A percentile compares a stretch with the other conserved stretches of the same genome.
Conservation (phyloP, 2,888 invertebrate genomes). For the Panopea generosa region DNA sequence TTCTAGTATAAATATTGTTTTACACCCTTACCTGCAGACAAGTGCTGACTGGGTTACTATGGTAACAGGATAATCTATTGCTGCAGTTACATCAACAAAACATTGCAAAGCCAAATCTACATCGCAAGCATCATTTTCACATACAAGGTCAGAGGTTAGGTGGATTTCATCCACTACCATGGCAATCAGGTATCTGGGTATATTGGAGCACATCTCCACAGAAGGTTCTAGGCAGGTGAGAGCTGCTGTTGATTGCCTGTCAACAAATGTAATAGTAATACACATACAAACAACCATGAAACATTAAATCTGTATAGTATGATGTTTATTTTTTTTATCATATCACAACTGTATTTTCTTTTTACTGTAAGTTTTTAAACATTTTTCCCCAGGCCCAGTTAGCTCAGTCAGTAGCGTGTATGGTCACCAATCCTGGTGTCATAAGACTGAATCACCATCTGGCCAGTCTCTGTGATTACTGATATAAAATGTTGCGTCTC, state of each 20-base stretch:
- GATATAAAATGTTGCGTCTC: too few species aligned
- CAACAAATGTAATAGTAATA: slow-evolving; percentile 4
- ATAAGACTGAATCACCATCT: too few species aligned
- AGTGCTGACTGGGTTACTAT: slow-evolving; percentile 36
- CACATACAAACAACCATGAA: too few species aligned
- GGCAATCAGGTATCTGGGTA: slow-evolving; percentile 43
- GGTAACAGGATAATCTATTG: slow-evolving; percentile 33
- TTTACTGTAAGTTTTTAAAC: too few species aligned
- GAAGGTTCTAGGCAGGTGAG: slow-evolving; percentile 26
- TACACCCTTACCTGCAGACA: slow-evolving; percentile 46
- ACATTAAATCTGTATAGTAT: too few species aligned
- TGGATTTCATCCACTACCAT: slow-evolving; percentile 42
- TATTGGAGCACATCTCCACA: slow-evolving; percentile 25
- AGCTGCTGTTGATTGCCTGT: slow-evolving; percentile 30
- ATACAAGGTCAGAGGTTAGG: slow-evolving; percentile 46
- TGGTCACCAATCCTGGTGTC: too few species aligned
- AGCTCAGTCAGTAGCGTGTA: too few species aligned
- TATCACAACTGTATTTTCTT: too few species aligned
- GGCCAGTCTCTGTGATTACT: too few species aligned
- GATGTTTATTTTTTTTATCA: too few species aligned
- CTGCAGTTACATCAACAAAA: slow-evolving; percentile 29
- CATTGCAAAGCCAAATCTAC: slow-evolving; percentile 43
- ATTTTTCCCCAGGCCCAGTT: too few species aligned
- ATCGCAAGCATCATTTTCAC: slow-evolving; percentile 33
- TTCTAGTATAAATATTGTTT: too few species aligned